phyloP scores from a whole-genome alignment of 2,797 vertebrate species.

The Knipowitschia caucasica region DNA sequence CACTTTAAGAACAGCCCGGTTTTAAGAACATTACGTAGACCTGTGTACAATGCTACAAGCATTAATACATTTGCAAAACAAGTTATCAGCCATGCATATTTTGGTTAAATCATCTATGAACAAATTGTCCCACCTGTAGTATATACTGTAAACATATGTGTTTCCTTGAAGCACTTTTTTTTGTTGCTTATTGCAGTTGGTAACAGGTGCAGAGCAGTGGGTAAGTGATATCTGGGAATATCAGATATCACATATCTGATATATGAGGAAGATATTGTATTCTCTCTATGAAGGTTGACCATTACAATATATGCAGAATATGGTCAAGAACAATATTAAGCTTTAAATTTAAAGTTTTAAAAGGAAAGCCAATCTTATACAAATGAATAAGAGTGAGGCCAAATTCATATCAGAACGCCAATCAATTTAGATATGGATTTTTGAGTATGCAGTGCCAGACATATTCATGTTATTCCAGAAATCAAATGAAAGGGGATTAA shows the following conservation, averaged over 20 bases:
- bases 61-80: not conserved
- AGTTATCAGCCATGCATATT: not conserved
- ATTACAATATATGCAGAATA: not conserved
- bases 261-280: not conserved
- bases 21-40: constrained; percentile 45
- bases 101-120: too few species aligned
- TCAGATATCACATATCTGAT: not conserved
- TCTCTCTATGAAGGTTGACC: not conserved
- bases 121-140: too few species aligned
- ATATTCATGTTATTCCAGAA: constrained; percentile 17
- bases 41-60: constrained; percentile 40
- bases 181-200: too few species aligned
- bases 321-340: not conserved
- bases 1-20: constrained; percentile 66
- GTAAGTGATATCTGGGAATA: too few species aligned
- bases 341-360: not conserved
- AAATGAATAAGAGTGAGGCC: constrained; percentile 6
- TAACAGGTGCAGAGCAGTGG: too few species aligned
- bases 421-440: constrained; percentile 4
- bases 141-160: too few species aligned
- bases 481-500: constrained; percentile 46
- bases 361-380: not conserved
- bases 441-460: constrained; percentile 4
- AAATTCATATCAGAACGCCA: not conserved
- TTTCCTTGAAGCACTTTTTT: too few species aligned